phyloP scores from a whole-genome alignment of 2,888 invertebrate genomes.

The Macrophya annulata region DNA sequence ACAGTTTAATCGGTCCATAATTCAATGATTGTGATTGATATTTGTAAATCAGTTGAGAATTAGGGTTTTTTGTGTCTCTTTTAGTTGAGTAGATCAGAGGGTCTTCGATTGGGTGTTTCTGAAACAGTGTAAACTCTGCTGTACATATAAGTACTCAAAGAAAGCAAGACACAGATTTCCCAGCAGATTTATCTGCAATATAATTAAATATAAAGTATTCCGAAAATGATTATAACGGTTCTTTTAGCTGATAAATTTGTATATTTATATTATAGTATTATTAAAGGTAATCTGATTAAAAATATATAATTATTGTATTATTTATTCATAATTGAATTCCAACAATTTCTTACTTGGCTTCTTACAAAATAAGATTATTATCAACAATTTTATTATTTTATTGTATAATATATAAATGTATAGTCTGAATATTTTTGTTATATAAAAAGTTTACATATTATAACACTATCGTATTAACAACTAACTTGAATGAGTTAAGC shows the following conservation, averaged over 20 bases:
- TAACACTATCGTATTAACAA: constrained; percentile 52
- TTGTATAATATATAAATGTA: constrained; percentile 41
- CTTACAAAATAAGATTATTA: constrained; percentile 52
- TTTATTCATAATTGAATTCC: constrained; percentile 40
- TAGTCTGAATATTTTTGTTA: constrained; percentile 49
- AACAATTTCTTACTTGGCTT: constrained; percentile 32
- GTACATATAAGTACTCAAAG: constrained; percentile 5
- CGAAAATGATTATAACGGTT: background rate
- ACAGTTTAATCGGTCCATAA: constrained; percentile 78
- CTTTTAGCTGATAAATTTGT: constrained; percentile 24
- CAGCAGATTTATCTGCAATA: background rate
- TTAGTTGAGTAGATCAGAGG: background rate
- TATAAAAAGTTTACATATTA: constrained; percentile 54
- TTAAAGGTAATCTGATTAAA: constrained; percentile 14
- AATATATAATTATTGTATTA: constrained; percentile 41
- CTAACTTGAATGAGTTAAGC: constrained; percentile 37
- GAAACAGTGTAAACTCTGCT: background rate
- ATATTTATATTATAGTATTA: constrained; percentile 35
- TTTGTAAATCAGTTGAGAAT: background rate
- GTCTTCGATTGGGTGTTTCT: background rate
- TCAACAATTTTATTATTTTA: constrained; percentile 43
- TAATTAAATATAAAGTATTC: background rate
- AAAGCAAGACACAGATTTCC: background rate
- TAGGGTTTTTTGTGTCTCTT: background rate
- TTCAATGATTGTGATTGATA: background rate